Conservation (phyloP, 2,888 invertebrate genomes). For the Himalopsyche anomala region DNA sequence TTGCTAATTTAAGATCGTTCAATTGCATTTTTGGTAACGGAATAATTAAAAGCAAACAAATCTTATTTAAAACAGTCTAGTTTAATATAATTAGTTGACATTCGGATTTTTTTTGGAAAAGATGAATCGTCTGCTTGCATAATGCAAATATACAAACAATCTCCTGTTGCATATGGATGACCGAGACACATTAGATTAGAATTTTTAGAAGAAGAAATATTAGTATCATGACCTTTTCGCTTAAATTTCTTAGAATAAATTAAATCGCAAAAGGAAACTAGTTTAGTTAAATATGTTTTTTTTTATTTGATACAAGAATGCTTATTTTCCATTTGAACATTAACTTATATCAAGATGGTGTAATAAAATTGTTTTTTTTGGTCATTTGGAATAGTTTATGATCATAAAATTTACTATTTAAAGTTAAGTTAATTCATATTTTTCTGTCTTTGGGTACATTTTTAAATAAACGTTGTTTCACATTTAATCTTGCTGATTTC, state of each 20-base stretch:
- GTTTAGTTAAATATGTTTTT: slow-evolving; percentile 35
- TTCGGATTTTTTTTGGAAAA: neutral
- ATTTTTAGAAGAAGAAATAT: slow-evolving; percentile 44
- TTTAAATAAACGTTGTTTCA: too few species aligned
- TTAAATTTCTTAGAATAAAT: slow-evolving; percentile 36
- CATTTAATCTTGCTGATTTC: too few species aligned
- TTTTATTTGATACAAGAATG: slow-evolving; percentile 32
- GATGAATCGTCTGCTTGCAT: neutral
- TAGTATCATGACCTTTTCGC: slow-evolving; percentile 49
- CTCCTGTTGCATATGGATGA: slow-evolving; percentile 44
- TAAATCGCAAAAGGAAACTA: slow-evolving; percentile 41
- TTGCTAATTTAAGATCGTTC: neutral
- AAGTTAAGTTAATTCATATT: too few species aligned
- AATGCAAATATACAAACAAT: slow-evolving; percentile 24
- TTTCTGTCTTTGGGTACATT: too few species aligned
- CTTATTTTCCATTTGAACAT: slow-evolving; percentile 36
- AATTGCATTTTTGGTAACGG: neutral
- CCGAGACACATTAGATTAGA: neutral
- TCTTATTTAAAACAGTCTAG: neutral
- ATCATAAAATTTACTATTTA: too few species aligned
- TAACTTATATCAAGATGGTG: slow-evolving; percentile 8
- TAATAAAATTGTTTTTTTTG: neutral
- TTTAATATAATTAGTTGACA: slow-evolving; percentile 16
- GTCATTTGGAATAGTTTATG: too few species aligned
- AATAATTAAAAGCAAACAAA: neutral